Percentiles rank a stretch among this genome's conserved stretches.
Conservation (phyloP, 2,113 vertebrate species). For the Cebidichthys violaceus region DNA sequence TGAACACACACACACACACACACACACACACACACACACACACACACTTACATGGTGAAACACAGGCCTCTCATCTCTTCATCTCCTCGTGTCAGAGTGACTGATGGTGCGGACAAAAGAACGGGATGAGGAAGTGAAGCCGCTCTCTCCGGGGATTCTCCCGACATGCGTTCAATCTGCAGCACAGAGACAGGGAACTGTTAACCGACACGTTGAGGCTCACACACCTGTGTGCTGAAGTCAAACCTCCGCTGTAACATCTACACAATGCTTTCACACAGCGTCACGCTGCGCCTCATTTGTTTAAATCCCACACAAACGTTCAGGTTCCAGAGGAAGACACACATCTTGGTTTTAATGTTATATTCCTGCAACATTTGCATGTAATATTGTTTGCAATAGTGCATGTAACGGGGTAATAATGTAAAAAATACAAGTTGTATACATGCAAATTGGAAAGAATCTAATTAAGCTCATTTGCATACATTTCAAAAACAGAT, state of each 20-base stretch:
- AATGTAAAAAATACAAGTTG: background rate
- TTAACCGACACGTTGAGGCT: background rate
- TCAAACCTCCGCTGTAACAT: background rate
- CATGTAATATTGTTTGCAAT: background rate
- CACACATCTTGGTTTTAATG: too few species aligned
- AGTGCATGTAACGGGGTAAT: too few species aligned
- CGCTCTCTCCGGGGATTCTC: slow-evolving; percentile 14
- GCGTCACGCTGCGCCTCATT: too few species aligned
- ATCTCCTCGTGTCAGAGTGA: background rate
- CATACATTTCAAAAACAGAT: too few species aligned
- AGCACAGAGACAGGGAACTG: background rate
- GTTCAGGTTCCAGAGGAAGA: too few species aligned
- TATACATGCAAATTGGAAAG: background rate
- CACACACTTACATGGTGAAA: background rate
- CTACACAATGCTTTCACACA: too few species aligned
- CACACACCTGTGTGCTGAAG: too few species aligned
- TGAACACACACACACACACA: background rate
- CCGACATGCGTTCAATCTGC: slow-evolving; percentile 15
- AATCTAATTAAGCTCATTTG: background rate
- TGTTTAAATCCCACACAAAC: too few species aligned
- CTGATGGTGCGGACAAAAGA: slow-evolving; percentile 10
- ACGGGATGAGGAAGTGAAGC: slow-evolving; percentile 12
- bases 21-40: background rate
- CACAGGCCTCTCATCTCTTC: background rate
- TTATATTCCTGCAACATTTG: too few species aligned